phyloP scores from a whole-genome alignment of 1,140 invertebrate species.

The Atopsyche davidsoni region DNA sequence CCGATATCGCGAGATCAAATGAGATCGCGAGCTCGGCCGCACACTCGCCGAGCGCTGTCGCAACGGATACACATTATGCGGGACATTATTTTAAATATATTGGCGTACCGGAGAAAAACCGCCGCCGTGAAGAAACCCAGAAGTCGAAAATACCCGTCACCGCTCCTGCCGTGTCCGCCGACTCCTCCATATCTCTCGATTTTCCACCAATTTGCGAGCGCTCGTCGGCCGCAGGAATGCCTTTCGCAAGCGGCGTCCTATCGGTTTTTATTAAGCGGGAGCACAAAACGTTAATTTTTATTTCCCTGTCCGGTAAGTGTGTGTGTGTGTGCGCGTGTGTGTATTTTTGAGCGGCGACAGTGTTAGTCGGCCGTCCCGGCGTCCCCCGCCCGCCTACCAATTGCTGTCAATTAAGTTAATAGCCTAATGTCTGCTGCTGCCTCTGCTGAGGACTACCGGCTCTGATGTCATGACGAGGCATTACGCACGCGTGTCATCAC shows the following conservation, averaged over 20 bases:
- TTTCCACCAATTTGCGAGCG: slow-evolving; percentile 1
- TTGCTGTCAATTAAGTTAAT: slow-evolving; percentile 22
- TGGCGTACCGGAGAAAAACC: too few relatives aligned
- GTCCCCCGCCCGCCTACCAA: slow-evolving; percentile 11
- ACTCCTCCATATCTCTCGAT: too few relatives aligned
- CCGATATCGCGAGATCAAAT: too few relatives aligned
- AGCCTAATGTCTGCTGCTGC: slow-evolving; percentile 6
- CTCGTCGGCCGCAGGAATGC: neutral
- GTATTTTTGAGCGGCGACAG: neutral
- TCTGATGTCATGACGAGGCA: too few relatives aligned
- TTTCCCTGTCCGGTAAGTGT: slow-evolving; percentile 4
- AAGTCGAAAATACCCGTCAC: too few relatives aligned
- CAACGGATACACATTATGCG: too few relatives aligned
- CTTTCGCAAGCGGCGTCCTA: neutral
- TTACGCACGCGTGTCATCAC: neutral
- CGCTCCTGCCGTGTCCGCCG: too few relatives aligned
- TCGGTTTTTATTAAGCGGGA: neutral
- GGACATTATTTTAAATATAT: too few relatives aligned
- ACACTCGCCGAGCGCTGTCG: too few relatives aligned
- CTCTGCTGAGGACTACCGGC: neutral
- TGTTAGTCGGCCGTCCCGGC: neutral
- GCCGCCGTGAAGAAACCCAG: too few relatives aligned
- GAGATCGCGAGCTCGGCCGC: too few relatives aligned
- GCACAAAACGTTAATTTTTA: neutral
- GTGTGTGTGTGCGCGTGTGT: neutral